A percentile compares a stretch with the other conserved stretches of the same genome.
These are phyloP conservation scores for Anoplius nigerrimus DNA, from an alignment of 2,888 invertebrate species.

Conservation along the genomic window DNA sequence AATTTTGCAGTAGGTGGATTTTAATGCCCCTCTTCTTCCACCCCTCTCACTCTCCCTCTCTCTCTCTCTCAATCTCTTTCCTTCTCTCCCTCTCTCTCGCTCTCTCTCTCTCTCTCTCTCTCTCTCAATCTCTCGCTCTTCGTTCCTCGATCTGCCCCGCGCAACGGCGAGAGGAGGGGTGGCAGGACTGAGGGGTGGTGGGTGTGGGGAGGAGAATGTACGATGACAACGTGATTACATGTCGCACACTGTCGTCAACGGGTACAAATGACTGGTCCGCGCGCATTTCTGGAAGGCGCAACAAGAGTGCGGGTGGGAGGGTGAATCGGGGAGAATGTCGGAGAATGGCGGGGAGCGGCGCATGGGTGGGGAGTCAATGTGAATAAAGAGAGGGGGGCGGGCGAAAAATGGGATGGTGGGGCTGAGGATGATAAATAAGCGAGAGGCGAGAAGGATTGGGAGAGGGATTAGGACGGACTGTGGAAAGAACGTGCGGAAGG, in stretches of 20 bases:
- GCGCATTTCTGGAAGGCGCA: constrained; percentile 1
- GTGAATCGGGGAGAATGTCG: not conserved
- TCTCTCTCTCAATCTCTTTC: too few relatives aligned
- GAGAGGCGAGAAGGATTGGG: too few relatives aligned
- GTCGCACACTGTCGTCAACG: constrained; percentile 35
- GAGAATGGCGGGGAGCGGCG: not conserved
- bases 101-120: too few relatives aligned
- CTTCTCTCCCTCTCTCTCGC: too few relatives aligned
- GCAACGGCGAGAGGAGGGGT: constrained; percentile 20
- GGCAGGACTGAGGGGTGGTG: too few relatives aligned
- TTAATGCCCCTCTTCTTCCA: constrained; percentile 42
- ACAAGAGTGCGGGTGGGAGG: not conserved
- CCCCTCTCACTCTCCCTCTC: too few relatives aligned
- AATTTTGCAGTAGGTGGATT: constrained; percentile 54
- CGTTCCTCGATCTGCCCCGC: constrained; percentile 15
- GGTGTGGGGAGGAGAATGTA: constrained; percentile 43
- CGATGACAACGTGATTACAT: constrained; percentile 54
- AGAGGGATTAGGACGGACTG: too few relatives aligned
- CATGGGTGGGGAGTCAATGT: not conserved
- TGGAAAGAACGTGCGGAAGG: too few relatives aligned
- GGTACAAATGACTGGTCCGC: constrained; percentile 8
- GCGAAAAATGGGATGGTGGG: too few relatives aligned
- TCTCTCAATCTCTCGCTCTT: too few relatives aligned
- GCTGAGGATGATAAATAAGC: too few relatives aligned
- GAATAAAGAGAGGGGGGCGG: too few relatives aligned